Base-by-base conservation (phyloP, 2,797 vertebrate genomes). In the Takifugu ocellatus region DNA sequence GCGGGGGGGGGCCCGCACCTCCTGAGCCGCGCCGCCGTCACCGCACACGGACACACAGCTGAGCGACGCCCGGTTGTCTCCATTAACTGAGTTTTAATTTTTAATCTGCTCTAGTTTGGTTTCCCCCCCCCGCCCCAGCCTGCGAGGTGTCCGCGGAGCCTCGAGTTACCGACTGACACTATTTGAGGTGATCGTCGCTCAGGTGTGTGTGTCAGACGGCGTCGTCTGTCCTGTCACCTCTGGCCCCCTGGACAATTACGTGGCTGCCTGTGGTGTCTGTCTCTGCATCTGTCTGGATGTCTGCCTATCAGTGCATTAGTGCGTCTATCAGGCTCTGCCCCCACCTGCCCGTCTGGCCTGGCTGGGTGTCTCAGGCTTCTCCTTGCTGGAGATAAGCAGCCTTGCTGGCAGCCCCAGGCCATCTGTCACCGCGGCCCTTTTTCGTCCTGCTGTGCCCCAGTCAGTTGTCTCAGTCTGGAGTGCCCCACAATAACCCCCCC, bases 301-400 rank as follows among this genome's bases (percentile, higher is more conserved):
- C 74, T 81, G 72, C 73, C 71, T 63, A 55, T 62, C 51, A 50
- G 33, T 63, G 82, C 81, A 78, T 83, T 81, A 83, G 75, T 69
- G 67, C 29, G 56, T 75, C 59, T 71, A 43, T 80, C 79, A 73
- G 76, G 78, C 78, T 69, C 65, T 49, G 27, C 66, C 64, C 62
- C 81, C 78, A 77, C 76, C 83, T 83, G 78, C 81, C 63, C 12
- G 65, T 84, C 80, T 82, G 70, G 57, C 58, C 81, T 12, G 48
- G n/a, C 72, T 66, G 56, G 52, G 59, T 74, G 80, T 79, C 72
- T 74, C 66, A 9, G 59, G 71, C 72, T 59, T 66, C 80, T 78
- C 54, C 76, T 82, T 60, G 5, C 57, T 52, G 66, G 61, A 83
- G 82, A 86, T 88, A 83, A 88, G 83, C 85, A 56, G 79, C 68